Conservation (phyloP, 2,113 vertebrate species). For the Tyrannus savana region DNA sequence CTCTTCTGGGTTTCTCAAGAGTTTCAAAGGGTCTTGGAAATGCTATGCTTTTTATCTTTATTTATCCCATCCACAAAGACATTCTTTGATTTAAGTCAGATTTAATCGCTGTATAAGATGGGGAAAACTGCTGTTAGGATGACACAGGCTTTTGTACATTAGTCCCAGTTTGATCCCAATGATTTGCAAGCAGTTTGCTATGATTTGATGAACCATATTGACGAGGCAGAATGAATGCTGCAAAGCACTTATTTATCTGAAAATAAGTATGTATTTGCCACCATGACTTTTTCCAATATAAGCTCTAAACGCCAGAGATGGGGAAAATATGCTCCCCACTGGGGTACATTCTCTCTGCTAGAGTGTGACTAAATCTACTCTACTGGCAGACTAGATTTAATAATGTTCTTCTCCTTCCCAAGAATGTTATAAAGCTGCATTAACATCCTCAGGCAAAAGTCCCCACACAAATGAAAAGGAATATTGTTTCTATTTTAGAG, state of each 20-base stretch:
- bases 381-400: conserved; percentile 35
- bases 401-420: conserved; percentile 1
- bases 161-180: background rate
- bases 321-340: background rate
- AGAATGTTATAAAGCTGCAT: conserved; percentile 46
- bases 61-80: background rate
- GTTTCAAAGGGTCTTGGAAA: background rate
- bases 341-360: background rate
- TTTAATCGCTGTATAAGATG: background rate
- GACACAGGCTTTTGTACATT: background rate
- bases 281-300: background rate
- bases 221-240: background rate
- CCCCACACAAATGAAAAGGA: conserved; percentile 56
- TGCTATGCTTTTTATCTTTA: background rate
- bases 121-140: background rate
- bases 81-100: background rate
- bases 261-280: background rate
- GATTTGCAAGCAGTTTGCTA: background rate
- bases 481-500: conserved; percentile 59
- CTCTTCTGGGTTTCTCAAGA: background rate
- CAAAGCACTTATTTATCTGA: background rate
- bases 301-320: background rate
- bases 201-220: background rate
- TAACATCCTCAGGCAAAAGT: conserved; percentile 58
- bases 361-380: conserved; percentile 23